These are phyloP conservation scores for Sebastes steindachneri DNA, from an alignment of 2,797 vertebrate species.

Conservation along the genomic window DNA sequence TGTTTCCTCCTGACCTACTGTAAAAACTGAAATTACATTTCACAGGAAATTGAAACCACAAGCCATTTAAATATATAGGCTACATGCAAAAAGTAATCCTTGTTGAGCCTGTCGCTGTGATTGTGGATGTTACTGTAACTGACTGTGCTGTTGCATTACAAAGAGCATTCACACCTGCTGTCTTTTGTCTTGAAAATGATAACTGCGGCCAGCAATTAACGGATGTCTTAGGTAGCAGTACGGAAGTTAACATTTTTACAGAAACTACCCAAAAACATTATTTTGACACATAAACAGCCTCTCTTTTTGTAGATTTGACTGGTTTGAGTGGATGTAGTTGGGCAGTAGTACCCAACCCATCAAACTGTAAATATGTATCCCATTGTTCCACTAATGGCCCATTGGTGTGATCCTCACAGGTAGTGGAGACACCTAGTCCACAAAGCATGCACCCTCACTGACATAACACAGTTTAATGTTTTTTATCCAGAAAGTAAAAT, in stretches of 20 bases:
- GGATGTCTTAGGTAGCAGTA: neutral
- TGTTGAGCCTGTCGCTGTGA: neutral
- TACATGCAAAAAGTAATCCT: neutral
- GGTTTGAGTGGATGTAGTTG: neutral
- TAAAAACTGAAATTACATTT: neutral
- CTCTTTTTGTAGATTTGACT: neutral
- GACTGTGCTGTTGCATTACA: neutral
- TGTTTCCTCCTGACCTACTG: neutral
- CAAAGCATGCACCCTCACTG: neutral
- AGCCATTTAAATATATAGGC: neutral
- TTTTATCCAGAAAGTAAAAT: neutral
- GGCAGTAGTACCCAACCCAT: neutral
- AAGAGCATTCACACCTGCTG: neutral
- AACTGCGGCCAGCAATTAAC: neutral
- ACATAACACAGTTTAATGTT: neutral
- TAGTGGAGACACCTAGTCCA: neutral
- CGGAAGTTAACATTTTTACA: neutral
- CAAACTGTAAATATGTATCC: neutral
- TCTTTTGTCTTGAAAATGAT: neutral
- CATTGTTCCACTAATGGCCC: neutral
- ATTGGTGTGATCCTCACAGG: neutral
- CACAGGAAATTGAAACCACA: neutral
- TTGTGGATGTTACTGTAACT: neutral
- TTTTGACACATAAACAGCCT: neutral
- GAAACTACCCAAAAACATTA: neutral